Conservation (phyloP, 2,113 vertebrate species). For the Esox niger region DNA sequence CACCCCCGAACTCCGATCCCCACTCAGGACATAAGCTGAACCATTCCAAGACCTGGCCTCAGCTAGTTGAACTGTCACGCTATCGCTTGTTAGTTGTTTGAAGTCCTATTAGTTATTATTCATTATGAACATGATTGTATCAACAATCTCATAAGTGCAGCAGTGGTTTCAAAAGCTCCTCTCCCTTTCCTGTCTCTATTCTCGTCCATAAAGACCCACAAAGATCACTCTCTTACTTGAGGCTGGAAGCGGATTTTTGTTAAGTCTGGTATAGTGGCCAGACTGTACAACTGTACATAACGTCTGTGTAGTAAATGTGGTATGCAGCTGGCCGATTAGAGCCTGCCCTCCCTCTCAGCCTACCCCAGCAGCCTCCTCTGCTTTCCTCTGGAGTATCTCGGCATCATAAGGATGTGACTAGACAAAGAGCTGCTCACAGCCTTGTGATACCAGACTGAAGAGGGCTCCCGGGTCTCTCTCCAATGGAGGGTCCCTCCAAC, state of each 20-base stretch:
- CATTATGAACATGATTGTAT: too few species aligned
- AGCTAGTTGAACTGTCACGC: too few species aligned
- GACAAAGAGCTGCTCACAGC: constrained; percentile 48
- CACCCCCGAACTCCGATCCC: too few species aligned
- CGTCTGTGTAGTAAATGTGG: not conserved
- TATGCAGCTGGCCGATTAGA: not conserved
- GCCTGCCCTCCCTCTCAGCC: not conserved
- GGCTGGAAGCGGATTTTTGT: not conserved
- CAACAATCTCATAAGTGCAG: too few species aligned
- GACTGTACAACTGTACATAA: not conserved
- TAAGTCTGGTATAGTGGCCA: not conserved
- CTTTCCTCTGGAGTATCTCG: not conserved
- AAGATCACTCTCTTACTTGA: not conserved
- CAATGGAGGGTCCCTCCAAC: not conserved
- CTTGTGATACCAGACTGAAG: constrained; percentile 36
- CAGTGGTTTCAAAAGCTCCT: too few species aligned
- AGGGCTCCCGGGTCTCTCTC: not conserved
- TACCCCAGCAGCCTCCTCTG: not conserved
- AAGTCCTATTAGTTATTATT: too few species aligned
- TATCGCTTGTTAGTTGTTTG: too few species aligned
- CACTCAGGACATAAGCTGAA: too few species aligned
- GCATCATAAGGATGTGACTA: constrained; percentile 4
- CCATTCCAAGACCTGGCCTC: too few species aligned
- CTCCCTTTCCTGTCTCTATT: too few species aligned
- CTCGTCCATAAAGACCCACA: too few species aligned